phyloP scores from a whole-genome alignment of 2,113 vertebrate species.

The Xenopus laevis region DNA sequence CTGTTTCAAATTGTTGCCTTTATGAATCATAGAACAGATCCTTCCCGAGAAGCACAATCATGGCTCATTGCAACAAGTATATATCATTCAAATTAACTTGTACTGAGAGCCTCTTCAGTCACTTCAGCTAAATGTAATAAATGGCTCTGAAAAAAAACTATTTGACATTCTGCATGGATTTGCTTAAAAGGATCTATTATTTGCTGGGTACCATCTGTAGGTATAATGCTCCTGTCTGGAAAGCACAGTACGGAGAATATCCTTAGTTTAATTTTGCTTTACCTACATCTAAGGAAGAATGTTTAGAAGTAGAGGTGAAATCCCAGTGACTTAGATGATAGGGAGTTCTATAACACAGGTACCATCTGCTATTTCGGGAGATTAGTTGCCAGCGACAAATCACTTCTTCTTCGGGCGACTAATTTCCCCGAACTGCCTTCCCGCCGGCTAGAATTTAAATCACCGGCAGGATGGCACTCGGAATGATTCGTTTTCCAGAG shows the following conservation, averaged over 20 bases:
- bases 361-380: too few relatives aligned
- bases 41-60: neutral
- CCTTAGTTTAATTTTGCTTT: too few relatives aligned
- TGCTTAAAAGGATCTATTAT: neutral
- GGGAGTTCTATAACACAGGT: too few relatives aligned
- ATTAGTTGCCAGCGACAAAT: too few relatives aligned
- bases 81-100: conserved; percentile 14
- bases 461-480: too few relatives aligned
- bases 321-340: too few relatives aligned
- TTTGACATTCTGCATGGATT: conserved; percentile 16
- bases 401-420: too few relatives aligned
- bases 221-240: neutral
- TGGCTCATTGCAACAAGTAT: conserved; percentile 8
- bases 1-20: conserved; percentile 4
- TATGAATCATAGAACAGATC: conserved; percentile 13
- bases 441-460: too few relatives aligned
- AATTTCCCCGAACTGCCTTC: too few relatives aligned
- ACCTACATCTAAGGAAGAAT: too few relatives aligned
- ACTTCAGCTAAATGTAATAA: conserved; percentile 20
- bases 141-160: conserved; percentile 5
- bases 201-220: neutral
- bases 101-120: conserved; percentile 5
- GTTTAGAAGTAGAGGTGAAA: too few relatives aligned
- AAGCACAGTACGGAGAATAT: neutral
- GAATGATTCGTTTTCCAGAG: too few relatives aligned